Evolutionary conservation across 2,888 invertebrate species (phyloP).

Genomic region (Muschampia plurimacula): DNA sequence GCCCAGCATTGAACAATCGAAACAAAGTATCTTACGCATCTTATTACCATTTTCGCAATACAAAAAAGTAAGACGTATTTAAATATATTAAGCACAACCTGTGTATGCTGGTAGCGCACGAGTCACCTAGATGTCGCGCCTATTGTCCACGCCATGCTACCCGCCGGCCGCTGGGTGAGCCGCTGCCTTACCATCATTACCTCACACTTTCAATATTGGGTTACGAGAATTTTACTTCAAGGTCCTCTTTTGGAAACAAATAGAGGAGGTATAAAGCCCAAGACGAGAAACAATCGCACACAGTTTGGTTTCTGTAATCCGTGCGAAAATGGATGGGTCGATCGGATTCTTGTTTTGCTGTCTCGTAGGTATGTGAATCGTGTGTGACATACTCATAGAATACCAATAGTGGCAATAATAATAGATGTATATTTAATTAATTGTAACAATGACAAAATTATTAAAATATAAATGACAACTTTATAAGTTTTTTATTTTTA

Average conservation of each 20-base stretch:
- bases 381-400: neutral
- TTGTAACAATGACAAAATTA: no score
- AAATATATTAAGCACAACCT: slow-evolving; percentile 65
- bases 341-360: slow-evolving; percentile 69
- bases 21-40: slow-evolving; percentile 6
- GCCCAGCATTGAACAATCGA: neutral
- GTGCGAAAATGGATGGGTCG: slow-evolving; percentile 76
- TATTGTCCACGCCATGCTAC: slow-evolving; percentile 76
- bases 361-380: slow-evolving; percentile 72
- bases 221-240: slow-evolving; percentile 85
- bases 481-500: no score
- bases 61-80: slow-evolving; percentile 4
- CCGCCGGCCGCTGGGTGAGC: slow-evolving; percentile 76
- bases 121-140: slow-evolving; percentile 84
- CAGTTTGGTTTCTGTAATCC: slow-evolving; percentile 75
- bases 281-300: slow-evolving; percentile 73
- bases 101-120: slow-evolving; percentile 70
- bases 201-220: slow-evolving; percentile 85
- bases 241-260: slow-evolving; percentile 82
- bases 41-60: slow-evolving; percentile 4
- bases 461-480: no score
- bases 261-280: slow-evolving; percentile 82
- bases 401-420: neutral
- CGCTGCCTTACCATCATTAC: slow-evolving; percentile 75
- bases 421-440: no score